Evolutionary conservation across 2,113 vertebrate species (phyloP).

Genomic region (Ginglymostoma cirratum): DNA sequence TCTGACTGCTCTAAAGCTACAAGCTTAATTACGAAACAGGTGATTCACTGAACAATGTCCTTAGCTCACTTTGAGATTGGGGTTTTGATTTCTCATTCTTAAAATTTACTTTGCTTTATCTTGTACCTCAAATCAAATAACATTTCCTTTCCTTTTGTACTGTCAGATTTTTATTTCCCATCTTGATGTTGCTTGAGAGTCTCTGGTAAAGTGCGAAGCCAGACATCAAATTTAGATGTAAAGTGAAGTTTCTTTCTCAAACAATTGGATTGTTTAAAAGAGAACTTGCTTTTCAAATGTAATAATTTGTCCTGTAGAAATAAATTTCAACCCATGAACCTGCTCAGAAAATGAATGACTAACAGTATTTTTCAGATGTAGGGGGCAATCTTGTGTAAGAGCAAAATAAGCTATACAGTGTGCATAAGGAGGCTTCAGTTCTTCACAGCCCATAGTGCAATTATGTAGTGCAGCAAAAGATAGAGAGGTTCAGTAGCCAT

Average conservation of each 20-base stretch:
- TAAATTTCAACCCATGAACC: neutral
- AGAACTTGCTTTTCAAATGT: neutral
- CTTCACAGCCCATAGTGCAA: neutral
- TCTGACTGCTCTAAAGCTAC: neutral
- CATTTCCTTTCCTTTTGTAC: neutral
- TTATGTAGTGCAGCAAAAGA: neutral
- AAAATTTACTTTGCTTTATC: neutral
- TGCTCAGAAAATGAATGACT: neutral
- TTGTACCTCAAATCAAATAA: neutral
- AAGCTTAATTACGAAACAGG: neutral
- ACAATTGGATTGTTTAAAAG: neutral
- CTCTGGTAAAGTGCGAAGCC: neutral
- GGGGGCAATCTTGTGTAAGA: neutral
- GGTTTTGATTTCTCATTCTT: neutral
- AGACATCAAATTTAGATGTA: neutral
- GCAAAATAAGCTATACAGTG: neutral
- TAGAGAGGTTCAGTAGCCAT: neutral
- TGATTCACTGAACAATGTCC: neutral
- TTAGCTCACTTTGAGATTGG: too few species aligned
- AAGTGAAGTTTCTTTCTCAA: neutral
- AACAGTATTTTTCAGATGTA: neutral
- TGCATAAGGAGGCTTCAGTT: neutral
- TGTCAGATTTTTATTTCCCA: neutral
- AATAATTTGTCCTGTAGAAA: neutral
- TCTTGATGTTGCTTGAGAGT: neutral